These are phyloP conservation scores for Diacarnus erythraeanus DNA, from an alignment of 37 sponge, comb jelly and placozoan genomes.

Conservation along the genomic window DNA sequence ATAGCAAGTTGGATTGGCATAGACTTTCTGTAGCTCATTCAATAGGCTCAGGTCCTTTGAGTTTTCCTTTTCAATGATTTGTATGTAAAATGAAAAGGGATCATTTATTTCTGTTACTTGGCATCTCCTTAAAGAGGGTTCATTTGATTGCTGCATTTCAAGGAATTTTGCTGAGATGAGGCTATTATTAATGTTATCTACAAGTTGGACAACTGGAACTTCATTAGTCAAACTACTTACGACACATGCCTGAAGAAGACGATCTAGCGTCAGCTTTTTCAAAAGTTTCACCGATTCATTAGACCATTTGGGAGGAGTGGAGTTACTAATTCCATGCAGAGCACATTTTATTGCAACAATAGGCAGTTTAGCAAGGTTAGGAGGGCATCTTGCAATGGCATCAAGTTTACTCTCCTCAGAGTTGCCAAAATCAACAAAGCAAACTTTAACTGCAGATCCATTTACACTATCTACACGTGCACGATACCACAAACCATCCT, in stretches of 20 bases:
- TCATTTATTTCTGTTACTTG: constrained; percentile 25
- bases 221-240: not conserved
- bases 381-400: constrained; percentile 15
- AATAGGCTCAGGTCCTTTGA: not conserved
- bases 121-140: not conserved
- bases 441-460: not conserved
- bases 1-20: not conserved
- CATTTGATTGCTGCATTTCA: not conserved
- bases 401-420: constrained; percentile 29
- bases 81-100: constrained; percentile 50
- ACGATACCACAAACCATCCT: constrained; percentile 67
- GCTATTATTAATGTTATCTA: not conserved
- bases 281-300: not conserved
- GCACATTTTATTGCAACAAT: constrained; percentile 25
- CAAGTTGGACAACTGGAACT: not conserved
- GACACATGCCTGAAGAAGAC: not conserved
- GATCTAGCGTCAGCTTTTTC: not conserved
- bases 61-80: not conserved
- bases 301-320: not conserved
- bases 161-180: not conserved
- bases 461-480: not conserved
- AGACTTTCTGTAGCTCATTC: constrained; percentile 10
- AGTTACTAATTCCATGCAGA: not conserved
- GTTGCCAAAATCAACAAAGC: constrained; percentile 76
- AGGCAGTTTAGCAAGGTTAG: constrained; percentile 21